Percentiles rank a stretch among this genome's conserved stretches.
Conservation (phyloP, 1,140 invertebrate species). For the Tetranychus urticae region DNA sequence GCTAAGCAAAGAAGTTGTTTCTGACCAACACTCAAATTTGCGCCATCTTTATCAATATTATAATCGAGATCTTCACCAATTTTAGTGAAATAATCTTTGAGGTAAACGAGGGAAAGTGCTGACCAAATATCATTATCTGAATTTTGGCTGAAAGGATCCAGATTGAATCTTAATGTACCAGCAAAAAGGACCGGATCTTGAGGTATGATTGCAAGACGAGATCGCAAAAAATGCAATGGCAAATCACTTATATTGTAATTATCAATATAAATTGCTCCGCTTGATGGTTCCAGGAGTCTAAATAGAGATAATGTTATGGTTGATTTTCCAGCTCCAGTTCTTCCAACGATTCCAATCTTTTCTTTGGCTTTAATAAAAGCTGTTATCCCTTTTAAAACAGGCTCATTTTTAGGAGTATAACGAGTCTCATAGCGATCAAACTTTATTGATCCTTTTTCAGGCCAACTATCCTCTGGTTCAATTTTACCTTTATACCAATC, state of each 20-base stretch:
- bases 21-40: slow-evolving; percentile 20
- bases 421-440: slow-evolving; percentile 16
- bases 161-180: slow-evolving; percentile 40
- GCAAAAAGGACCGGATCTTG: slow-evolving; percentile 38
- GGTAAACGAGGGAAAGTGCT: slow-evolving; percentile 13
- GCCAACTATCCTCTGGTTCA: slow-evolving; percentile 13
- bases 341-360: slow-evolving; percentile 8
- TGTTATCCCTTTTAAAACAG: slow-evolving; percentile 17
- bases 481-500: slow-evolving; percentile 9
- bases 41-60: slow-evolving; percentile 6
- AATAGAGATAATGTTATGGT: slow-evolving; percentile 56
- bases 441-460: slow-evolving; percentile 15
- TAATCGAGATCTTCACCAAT: slow-evolving; percentile 7
- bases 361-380: slow-evolving; percentile 7
- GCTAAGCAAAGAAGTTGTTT: slow-evolving; percentile 65
- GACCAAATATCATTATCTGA: slow-evolving; percentile 19
- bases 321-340: slow-evolving; percentile 53
- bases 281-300: slow-evolving; percentile 51
- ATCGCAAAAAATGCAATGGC: slow-evolving; percentile 64
- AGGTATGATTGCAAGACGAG: slow-evolving; percentile 27
- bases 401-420: slow-evolving; percentile 15
- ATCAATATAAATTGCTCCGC: slow-evolving; percentile 69
- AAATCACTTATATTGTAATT: slow-evolving; percentile 56
- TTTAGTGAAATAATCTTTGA: slow-evolving; percentile 8
- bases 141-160: slow-evolving; percentile 18